Evolutionary conservation across 2,113 vertebrate genomes (phyloP).

Genomic region (Astur gentilis): DNA sequence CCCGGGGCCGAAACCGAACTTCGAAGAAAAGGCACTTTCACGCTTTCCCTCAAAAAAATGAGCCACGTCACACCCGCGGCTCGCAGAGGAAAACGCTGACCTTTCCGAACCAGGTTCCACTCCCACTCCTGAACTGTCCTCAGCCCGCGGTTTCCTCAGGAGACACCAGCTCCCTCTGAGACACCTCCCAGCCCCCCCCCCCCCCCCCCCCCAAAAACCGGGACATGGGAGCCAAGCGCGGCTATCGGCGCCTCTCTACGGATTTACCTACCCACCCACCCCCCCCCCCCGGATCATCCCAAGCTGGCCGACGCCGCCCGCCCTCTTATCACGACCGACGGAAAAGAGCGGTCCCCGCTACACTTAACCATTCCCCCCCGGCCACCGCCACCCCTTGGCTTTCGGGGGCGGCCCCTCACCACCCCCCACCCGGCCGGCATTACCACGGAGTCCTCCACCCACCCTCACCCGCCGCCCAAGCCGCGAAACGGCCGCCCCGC

Average conservation of each 20-base stretch:
- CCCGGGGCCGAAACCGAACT: too few species aligned
- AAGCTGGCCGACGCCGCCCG: not conserved
- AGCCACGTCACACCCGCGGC: not conserved
- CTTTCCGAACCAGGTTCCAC: not conserved
- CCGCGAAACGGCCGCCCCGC: not conserved
- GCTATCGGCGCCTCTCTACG: accelerated
- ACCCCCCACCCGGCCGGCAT: not conserved
- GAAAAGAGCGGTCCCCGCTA: too few species aligned
- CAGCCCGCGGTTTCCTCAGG: not conserved
- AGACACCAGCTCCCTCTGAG: not conserved
- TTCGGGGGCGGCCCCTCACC: not conserved
- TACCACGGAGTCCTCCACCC: too few species aligned
- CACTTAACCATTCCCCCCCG: not conserved
- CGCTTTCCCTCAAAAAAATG: too few species aligned
- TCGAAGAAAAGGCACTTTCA: too few species aligned
- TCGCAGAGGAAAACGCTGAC: not conserved
- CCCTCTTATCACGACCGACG: accelerated
- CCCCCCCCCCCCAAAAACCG: not conserved
- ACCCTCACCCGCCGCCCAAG: not conserved
- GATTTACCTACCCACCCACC: too few species aligned
- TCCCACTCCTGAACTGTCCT: not conserved
- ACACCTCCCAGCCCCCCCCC: not conserved
- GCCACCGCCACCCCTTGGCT: too few species aligned
- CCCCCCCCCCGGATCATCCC: not conserved
- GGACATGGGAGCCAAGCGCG: not conserved